Evolutionary conservation across 2,888 invertebrate species (phyloP).

Genomic region (Drosophila nigricruria): DNA sequence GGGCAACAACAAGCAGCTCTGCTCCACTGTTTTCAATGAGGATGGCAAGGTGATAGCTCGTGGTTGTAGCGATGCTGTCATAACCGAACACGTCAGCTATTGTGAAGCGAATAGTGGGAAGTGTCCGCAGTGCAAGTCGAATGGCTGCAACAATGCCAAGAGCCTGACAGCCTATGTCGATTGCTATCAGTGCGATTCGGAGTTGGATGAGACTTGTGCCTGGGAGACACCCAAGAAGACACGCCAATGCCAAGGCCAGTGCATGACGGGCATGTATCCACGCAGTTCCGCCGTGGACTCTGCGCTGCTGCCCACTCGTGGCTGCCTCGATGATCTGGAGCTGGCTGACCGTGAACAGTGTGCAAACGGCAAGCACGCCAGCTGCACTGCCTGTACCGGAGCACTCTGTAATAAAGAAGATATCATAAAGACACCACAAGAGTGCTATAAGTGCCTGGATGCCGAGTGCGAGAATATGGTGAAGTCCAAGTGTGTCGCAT

Average conservation of each 20-base stretch:
- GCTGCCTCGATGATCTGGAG: constrained; percentile 81
- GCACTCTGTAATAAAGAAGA: constrained; percentile 68
- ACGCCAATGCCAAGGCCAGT: constrained; percentile 75
- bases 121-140: constrained; percentile 81
- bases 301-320: constrained; percentile 73
- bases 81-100: constrained; percentile 48
- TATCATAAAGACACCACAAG: constrained; percentile 64
- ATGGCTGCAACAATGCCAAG: constrained; percentile 75
- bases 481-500: constrained; percentile 60
- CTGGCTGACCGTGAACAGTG: constrained; percentile 70
- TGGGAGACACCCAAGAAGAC: constrained; percentile 50
- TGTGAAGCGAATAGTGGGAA: constrained; percentile 69
- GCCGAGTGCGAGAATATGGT: constrained; percentile 56
- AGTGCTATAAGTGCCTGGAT: constrained; percentile 72
- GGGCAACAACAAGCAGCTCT: constrained; percentile 77
- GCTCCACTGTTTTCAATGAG: constrained; percentile 75
- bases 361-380: constrained; percentile 43
- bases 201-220: constrained; percentile 54
- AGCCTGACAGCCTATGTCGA: constrained; percentile 64
- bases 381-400: constrained; percentile 70
- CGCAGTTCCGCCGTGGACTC: constrained; percentile 69
- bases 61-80: constrained; percentile 79
- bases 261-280: constrained; percentile 81
- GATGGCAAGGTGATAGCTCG: constrained; percentile 67
- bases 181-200: constrained; percentile 80